Base-by-base conservation (phyloP, 2,113 vertebrate genomes). In the Passer montanus region DNA sequence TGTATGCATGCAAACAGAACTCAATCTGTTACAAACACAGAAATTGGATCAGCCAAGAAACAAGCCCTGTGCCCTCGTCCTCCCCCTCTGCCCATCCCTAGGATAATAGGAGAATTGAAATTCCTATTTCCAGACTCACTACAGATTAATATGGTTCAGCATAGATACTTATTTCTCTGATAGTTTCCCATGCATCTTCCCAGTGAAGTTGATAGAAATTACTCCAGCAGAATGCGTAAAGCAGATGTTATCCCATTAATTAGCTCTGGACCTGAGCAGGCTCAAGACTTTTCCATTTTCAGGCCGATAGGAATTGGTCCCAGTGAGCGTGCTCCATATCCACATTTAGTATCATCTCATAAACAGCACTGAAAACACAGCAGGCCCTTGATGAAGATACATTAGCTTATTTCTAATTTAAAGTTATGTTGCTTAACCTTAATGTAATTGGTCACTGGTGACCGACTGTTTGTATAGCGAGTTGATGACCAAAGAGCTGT, bases 381-480 rank as follows among this genome's bases (percentile, higher is more conserved):
- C 97, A 97, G 97, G 96, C 93, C 97, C 97, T 97, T 98, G 98
- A 98, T 98, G 97, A 98, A 98, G 96, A 97, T 90, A 95, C 97
- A 98, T 98, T 98, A 98, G 97, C 97, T 98, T 98, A 98, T 97
- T 98, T 97, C 97, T 98, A 98, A 98, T 97, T 97, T 97, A 95
- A 97, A 97, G 97, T 97, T 98, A 98, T 97, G 95, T 97, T 98
- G 98, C 98, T 98, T 98, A 98, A 97, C 98, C 97, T 98, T 96
- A 95, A 95, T 97, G 98, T 99, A 99, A 99, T 99, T 99, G 98
- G 98, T 98, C 98, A 99, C 99, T 81, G 83, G 98, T 99, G 98
- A 98, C 98, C 97, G 98, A 98, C 98, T 97, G 97, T 98, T 98
- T 97, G 97, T 96, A 97, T 96, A 95, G 97, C 77, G 93, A 98